Base-by-base conservation (phyloP, 2,888 invertebrate species). In the Exocentrus adspersus region DNA sequence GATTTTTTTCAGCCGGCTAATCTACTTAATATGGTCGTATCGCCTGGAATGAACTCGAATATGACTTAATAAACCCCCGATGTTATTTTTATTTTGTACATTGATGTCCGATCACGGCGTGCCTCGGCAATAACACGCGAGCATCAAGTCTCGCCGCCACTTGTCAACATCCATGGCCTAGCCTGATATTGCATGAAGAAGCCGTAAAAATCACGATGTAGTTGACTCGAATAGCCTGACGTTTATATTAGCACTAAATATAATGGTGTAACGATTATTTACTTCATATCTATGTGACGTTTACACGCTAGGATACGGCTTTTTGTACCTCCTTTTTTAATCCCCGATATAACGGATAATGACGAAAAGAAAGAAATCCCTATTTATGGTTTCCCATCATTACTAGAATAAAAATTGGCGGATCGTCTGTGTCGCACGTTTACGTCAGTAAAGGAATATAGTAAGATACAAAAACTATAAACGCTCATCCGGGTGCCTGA, bases 31-130 rank as follows among this genome's bases (percentile, higher is more conserved):
- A 62, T 46, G 62, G 56, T 51, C 68, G 58, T 64, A 57, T 54
- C 21, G 43, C 54, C 19, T 48, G 41, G 56, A 56, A 68, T 64
- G 68, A 70, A 61, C 66, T 67, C 61, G 70, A 69, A 73, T 75
- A 76, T 77, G 77, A 77, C 77, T 77, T 77, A 75, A 77, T 77
- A 77, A 77, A 77, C 75, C 72, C 67, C 68, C 62, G 60, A 77
- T 74, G 72, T 77, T 75, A 77, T 76, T 76, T 76, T 77, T 75
- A 76, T 77, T 69, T 71, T 68, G 71, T 69, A 69, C 73, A 72
- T 76, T 68, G 74, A 74, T 69, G 74, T 74, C 72, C 67, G 72
- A 72, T 72, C 67, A 62, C 69, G 65, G 69, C 71, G 60, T 70
- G 69, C 68, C 65, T 54, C 43, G 64, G 63, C 69, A 60, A 72